These are phyloP conservation scores for Mercenaria mercenaria DNA, from an alignment of 1,140 invertebrate species.

Conservation along the genomic window DNA sequence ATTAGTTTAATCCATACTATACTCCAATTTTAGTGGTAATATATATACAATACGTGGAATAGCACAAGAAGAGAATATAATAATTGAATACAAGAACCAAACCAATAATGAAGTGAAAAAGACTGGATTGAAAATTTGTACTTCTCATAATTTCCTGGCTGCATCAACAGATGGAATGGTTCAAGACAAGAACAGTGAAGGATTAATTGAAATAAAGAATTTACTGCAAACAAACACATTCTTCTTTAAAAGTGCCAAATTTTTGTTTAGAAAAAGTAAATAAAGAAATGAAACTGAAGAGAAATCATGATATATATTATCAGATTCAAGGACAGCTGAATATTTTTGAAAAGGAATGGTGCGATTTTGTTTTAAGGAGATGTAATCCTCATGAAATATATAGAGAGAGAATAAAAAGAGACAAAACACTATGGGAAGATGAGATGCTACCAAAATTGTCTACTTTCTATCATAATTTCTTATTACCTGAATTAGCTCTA, in stretches of 20 bases:
- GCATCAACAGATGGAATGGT: background rate
- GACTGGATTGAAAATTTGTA: too few species aligned
- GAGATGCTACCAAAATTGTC: slow-evolving; percentile 17
- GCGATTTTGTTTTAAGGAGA: slow-evolving; percentile 6
- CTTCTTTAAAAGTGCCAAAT: background rate
- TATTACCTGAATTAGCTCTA: slow-evolving; percentile 31
- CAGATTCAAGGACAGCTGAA: slow-evolving; percentile 24
- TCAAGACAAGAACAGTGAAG: background rate
- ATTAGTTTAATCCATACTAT: too few species aligned
- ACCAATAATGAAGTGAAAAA: too few species aligned
- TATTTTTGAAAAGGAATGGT: background rate
- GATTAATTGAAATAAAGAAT: slow-evolving; percentile 21
- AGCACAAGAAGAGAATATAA: too few species aligned
- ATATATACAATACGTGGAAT: too few species aligned
- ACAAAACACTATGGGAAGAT: background rate
- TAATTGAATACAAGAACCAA: too few species aligned
- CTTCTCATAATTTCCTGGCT: too few species aligned
- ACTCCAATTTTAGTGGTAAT: too few species aligned
- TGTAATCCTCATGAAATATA: background rate
- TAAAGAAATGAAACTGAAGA: too few species aligned
- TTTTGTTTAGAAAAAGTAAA: slow-evolving; percentile 1
- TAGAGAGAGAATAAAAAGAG: background rate
- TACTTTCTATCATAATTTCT: background rate
- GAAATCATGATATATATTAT: too few species aligned
- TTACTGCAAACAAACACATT: too few species aligned